Base-by-base conservation (phyloP, 2,797 vertebrate species). In the Lepidocolaptes lacrymiger region DNA sequence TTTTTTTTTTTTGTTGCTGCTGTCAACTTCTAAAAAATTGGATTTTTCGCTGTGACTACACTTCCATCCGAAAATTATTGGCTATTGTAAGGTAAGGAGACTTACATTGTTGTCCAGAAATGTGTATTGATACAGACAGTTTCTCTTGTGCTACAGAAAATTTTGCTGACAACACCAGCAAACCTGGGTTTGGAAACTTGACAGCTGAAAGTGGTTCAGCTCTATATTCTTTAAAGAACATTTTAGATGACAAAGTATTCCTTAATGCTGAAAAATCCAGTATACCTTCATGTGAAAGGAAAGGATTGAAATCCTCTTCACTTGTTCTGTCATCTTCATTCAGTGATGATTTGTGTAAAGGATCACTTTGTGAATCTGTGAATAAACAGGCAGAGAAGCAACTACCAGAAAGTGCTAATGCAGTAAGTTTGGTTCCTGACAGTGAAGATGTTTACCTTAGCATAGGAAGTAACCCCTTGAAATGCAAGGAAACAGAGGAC, bases 61-160 rank as follows among this genome's bases (percentile, higher is more conserved):
- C 94, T 94, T 92, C 76, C 91, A 93, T 97, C 97, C 99, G 96
- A 98, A 98, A 98, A 98, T 97, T 95, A 96, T 98, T 99, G 99
- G 99, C 99, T 99, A 97, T 98, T 95, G 99, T 99, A 99, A 99
- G 99, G 99, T 99, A 99, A 99, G 99, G 98, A 99, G 99, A 98
- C 99, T 98, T 98, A 98, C 97, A 98, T 97, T 98, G 96, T 97
- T 98, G 97, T 97, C 97, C 98, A 89, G 97, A 98, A 96, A 88
- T 95, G 91, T 98, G 97, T 97, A 81, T 97, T 94, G 93, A 93
- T 95, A 77, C 92, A 89, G 93, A 94, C 55, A 94, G 51, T 87
- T 97, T 96, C 89, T 54, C 88, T 93, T 88, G 78, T 91, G 93
- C 89, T n/a, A 67, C 94, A 64, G 83, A 75, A 96, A 93, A 75